These are phyloP conservation scores for Sisor rabdophorus DNA, from an alignment of 2,113 vertebrate species.

Conservation along the genomic window DNA sequence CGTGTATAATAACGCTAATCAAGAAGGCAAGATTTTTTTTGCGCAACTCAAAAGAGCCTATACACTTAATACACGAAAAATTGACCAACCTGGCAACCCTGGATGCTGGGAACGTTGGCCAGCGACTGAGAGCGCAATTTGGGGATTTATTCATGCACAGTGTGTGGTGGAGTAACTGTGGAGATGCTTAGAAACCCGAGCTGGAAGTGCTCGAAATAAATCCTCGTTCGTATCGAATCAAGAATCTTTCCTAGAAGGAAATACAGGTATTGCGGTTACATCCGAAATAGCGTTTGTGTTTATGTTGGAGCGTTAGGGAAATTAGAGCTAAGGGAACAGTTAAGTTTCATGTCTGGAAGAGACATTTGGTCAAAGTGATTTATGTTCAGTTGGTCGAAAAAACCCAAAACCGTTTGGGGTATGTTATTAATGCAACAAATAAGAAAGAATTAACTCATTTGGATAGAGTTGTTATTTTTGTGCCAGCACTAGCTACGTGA, in stretches of 20 bases:
- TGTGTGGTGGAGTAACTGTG: slow-evolving; percentile 1
- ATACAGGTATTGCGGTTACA: slow-evolving; percentile 33
- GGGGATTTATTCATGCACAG: slow-evolving; percentile 12
- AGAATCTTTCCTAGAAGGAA: background rate
- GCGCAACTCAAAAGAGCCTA: too few relatives aligned
- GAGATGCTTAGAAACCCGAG: background rate
- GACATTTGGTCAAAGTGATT: slow-evolving; percentile 8
- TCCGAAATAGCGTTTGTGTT: background rate
- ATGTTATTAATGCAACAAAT: background rate
- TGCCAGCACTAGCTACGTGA: background rate
- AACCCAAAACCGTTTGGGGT: background rate
- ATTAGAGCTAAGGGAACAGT: slow-evolving; percentile 11
- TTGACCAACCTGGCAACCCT: slow-evolving; percentile 6
- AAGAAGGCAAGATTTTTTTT: too few relatives aligned
- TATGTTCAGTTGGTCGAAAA: slow-evolving; percentile 11
- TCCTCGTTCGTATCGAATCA: background rate
- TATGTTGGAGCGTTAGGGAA: background rate
- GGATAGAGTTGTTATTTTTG: background rate
- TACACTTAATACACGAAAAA: too few relatives aligned
- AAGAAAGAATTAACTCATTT: background rate
- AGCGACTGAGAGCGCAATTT: slow-evolving; percentile 12
- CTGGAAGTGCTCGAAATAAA: background rate
- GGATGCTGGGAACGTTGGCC: background rate
- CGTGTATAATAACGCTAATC: too few relatives aligned
- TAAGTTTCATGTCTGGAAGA: slow-evolving; percentile 19